Evolutionary conservation across 1,140 invertebrate species (phyloP).

Genomic region (Ips typographus): DNA sequence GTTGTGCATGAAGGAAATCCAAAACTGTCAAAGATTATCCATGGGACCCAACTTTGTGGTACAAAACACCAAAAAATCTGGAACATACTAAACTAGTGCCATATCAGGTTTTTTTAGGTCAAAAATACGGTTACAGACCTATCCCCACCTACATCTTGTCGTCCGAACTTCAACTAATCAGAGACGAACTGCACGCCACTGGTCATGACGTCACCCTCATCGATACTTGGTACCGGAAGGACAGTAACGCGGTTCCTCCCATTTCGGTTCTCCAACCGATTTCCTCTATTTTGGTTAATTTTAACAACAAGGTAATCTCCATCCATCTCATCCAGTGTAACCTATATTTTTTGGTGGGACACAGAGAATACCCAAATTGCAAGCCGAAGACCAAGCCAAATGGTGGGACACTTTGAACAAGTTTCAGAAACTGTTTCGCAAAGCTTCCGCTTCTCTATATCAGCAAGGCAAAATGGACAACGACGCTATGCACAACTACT

Average conservation of each 20-base stretch:
- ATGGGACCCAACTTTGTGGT: constrained; percentile 97
- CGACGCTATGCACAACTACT: constrained; percentile 96
- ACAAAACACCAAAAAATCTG: background rate
- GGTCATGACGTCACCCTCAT: constrained; percentile 82
- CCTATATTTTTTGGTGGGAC: constrained; percentile 27
- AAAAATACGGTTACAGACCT: constrained; percentile 97
- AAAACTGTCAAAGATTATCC: constrained; percentile 94
- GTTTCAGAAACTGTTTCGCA: constrained; percentile 92
- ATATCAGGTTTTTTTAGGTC: constrained; percentile 87
- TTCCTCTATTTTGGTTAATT: constrained; percentile 95
- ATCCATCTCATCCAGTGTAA: constrained; percentile 3
- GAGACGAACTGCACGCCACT: constrained; percentile 74
- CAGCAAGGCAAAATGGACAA: constrained; percentile 85
- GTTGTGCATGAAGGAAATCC: constrained; percentile 96
- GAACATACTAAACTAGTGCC: background rate
- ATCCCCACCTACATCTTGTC: constrained; percentile 94
- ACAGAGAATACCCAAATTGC: constrained; percentile 87
- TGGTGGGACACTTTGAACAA: constrained; percentile 97
- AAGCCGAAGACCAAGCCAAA: constrained; percentile 92
- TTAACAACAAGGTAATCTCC: constrained; percentile 89
- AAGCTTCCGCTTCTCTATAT: constrained; percentile 83
- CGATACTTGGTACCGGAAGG: constrained; percentile 95
- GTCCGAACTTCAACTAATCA: constrained; percentile 86
- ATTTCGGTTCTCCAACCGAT: constrained; percentile 95
- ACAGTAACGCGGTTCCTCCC: constrained; percentile 91